A percentile compares a stretch with the other conserved stretches of the same genome.
phyloP scores from a whole-genome alignment of 2,113 vertebrate species.

The cat (Felis catus) region DNA sequence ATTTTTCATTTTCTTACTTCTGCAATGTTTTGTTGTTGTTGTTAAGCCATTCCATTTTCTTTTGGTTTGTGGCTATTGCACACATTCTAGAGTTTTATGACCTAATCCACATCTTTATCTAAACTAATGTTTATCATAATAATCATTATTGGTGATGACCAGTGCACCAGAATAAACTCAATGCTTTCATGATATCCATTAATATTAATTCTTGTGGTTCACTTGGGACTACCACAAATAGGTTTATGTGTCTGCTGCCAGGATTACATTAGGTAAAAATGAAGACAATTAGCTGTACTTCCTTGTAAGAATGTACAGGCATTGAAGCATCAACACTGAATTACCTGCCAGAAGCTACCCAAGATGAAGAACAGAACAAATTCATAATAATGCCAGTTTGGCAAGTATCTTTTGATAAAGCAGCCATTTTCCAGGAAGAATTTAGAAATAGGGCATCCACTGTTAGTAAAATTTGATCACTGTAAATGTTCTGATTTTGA shows the following conservation, averaged over 20 bases:
- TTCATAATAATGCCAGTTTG: background rate
- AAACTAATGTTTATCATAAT: conserved; percentile 72
- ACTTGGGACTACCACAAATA: conserved; percentile 50
- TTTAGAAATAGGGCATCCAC: background rate
- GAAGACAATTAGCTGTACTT: background rate
- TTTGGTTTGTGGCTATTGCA: background rate
- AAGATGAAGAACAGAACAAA: background rate
- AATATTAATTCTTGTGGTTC: conserved; percentile 71
- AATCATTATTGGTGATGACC: conserved; percentile 43
- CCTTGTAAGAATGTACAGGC: background rate
- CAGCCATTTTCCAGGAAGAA: conserved; percentile 44
- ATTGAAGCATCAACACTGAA: conserved; percentile 34
- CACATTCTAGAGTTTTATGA: conserved; percentile 22
- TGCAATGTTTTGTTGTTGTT: background rate
- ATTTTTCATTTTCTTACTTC: background rate
- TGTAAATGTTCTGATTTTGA: conserved; percentile 30
- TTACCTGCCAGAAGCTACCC: conserved; percentile 26
- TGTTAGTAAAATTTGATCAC: conserved; percentile 10
- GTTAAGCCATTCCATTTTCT: background rate
- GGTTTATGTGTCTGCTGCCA: conserved; percentile 7
- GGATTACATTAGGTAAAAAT: background rate
- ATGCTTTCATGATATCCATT: conserved; percentile 29
- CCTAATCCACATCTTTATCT: conserved; percentile 61
- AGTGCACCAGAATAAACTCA: conserved; percentile 31
- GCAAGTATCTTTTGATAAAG: conserved; percentile 33